Conservation (phyloP, 1,140 invertebrate species). For the Cotesia vestalis region DNA sequence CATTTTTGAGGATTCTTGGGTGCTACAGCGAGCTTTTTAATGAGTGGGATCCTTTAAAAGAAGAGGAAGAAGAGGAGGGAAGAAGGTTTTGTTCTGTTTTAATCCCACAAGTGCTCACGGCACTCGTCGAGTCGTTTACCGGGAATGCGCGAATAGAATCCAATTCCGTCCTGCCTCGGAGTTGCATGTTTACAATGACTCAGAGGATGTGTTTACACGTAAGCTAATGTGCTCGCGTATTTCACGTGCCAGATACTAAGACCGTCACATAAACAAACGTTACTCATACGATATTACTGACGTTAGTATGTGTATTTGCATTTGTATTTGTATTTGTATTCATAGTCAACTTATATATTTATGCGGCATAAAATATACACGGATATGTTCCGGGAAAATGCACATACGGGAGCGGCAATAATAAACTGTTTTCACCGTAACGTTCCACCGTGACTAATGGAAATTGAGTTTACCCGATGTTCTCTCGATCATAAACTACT, state of each 20-base stretch:
- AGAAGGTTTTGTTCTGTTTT: not conserved
- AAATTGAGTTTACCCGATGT: not conserved
- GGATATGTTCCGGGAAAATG: too few species aligned
- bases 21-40: too few species aligned
- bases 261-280: not conserved
- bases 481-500: constrained; percentile 7
- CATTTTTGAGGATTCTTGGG: too few species aligned
- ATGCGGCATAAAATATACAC: not conserved
- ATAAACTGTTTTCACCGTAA: constrained; percentile 14
- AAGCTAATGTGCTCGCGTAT: not conserved
- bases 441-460: constrained; percentile 3
- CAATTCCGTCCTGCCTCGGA: not conserved
- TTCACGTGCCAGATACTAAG: constrained; percentile 2
- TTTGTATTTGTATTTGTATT: not conserved
- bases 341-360: not conserved
- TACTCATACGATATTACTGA: not conserved
- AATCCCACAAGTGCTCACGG: constrained; percentile 7
- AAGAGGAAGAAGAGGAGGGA: too few species aligned
- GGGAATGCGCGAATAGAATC: not conserved
- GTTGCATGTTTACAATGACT: constrained; percentile 15
- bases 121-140: constrained; percentile 1
- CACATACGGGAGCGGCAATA: constrained; percentile 4
- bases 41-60: too few species aligned
- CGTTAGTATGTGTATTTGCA: too few species aligned
- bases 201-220: constrained; percentile 9